Evolutionary conservation across 2,797 vertebrate genomes (phyloP).

Genomic region (Harpagifer antarcticus): DNA sequence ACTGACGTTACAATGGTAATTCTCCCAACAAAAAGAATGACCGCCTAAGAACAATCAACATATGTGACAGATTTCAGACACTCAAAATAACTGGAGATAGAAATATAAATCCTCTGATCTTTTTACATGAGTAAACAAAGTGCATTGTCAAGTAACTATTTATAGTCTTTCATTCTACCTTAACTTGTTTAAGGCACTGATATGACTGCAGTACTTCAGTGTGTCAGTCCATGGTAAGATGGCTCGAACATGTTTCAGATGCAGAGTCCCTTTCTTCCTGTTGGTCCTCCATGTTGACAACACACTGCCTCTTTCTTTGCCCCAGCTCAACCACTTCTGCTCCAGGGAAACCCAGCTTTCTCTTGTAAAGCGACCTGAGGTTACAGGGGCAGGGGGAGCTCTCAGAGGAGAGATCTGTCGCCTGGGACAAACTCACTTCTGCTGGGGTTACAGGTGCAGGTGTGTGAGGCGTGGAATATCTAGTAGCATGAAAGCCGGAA

Average conservation of each 20-base stretch:
- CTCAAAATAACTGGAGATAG: slow-evolving; percentile 15
- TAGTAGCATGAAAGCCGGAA: slow-evolving; percentile 36
- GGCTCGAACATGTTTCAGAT: slow-evolving; percentile 40
- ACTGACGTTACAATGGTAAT: neutral
- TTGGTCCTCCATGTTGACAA: slow-evolving; percentile 56
- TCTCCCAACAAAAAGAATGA: slow-evolving; percentile 23
- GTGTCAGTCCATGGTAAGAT: neutral
- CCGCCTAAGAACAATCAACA: slow-evolving; percentile 1
- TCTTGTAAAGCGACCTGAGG: slow-evolving; percentile 75
- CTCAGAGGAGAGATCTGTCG: slow-evolving; percentile 27
- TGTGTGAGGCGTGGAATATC: slow-evolving; percentile 19
- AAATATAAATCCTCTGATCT: slow-evolving; percentile 10
- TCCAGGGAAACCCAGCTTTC: slow-evolving; percentile 82
- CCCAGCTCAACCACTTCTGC: slow-evolving; percentile 69
- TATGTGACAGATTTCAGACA: slow-evolving; percentile 4
- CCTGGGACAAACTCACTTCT: neutral
- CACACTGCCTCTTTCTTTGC: slow-evolving; percentile 82
- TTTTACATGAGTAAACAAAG: slow-evolving; percentile 24
- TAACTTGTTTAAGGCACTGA: neutral
- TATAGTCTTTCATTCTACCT: slow-evolving; percentile 18
- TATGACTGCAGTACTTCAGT: slow-evolving; percentile 1
- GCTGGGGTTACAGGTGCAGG: slow-evolving; percentile 7
- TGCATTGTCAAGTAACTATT: slow-evolving; percentile 37
- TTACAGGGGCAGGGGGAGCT: slow-evolving; percentile 42
- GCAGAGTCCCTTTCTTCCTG: slow-evolving; percentile 28